phyloP scores from a whole-genome alignment of 2,113 vertebrate species.

The Brachirus orientalis region DNA sequence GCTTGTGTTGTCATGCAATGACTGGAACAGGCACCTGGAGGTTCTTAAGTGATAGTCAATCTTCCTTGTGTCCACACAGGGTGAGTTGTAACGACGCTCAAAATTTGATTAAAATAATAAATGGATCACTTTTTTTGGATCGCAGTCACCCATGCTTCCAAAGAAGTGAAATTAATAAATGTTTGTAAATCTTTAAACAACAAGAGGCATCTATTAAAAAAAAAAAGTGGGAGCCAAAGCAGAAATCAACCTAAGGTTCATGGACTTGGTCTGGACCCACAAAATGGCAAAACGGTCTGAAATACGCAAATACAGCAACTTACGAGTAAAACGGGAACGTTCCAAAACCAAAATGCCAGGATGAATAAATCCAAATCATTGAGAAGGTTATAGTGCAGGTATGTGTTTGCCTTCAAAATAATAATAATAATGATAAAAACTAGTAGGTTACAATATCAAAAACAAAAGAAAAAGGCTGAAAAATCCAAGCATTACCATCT shows the following conservation, averaged over 20 bases:
- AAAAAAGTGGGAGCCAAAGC: background rate
- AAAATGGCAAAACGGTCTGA: background rate
- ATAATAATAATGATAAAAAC: too few species aligned
- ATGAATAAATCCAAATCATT: slow-evolving; percentile 6
- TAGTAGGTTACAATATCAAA: background rate
- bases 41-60: slow-evolving; percentile 4
- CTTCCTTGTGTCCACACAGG: slow-evolving; percentile 35
- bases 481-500: slow-evolving; percentile 14
- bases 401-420: background rate
- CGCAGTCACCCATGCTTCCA: slow-evolving; percentile 25
- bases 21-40: slow-evolving; percentile 32
- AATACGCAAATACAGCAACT: background rate
- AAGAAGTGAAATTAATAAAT: background rate
- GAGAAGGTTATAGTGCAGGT: too few species aligned
- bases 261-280: background rate
- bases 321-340: background rate
- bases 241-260: background rate
- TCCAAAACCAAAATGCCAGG: slow-evolving; percentile 27
- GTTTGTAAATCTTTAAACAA: background rate
- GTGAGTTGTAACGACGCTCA: slow-evolving; percentile 4
- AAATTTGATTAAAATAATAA: background rate
- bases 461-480: background rate
- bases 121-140: background rate
- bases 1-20: slow-evolving; percentile 34
- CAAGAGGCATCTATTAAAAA: background rate